Base-by-base conservation (phyloP, 2,797 vertebrate species). In the Erpetoichthys calabaricus region DNA sequence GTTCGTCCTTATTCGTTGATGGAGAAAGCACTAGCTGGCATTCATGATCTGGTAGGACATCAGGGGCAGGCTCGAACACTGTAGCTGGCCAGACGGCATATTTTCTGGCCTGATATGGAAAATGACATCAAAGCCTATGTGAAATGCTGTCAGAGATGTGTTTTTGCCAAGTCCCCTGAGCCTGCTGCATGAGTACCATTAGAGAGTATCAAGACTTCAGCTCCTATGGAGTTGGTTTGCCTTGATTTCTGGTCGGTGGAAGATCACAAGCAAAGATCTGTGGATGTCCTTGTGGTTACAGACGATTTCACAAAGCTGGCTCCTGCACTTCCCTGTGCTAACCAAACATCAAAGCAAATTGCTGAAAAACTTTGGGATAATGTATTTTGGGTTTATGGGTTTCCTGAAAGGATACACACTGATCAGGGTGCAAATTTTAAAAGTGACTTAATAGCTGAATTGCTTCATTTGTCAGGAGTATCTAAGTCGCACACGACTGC, bases 351-450 rank as follows among this genome's bases (percentile, higher is more conserved):
- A 4, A n/a, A n/a, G n/a, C n/a, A n/a, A 59, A 9, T 59, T 46
- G 51, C 53, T 4, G n/a, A 45, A 25, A 47, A 60, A 45, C 54
- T 50, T 1, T 47, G 56, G 62, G n/a, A 68, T 8, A 3, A 4
- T 1, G 60, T 60, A 3, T 68, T 68, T 9, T 68, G 66, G 56
- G 49, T 70, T 0, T 70, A 46, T 9, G 58, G 66, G 0, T 68
- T 64, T 6, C 64, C 25, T 0, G 59, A 67, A 41, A 58, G 61
- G 43, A 70, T 68, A 0, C 57, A 68, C 1, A 50, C 47, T 1
- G 62, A 68, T 25, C 59, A 63, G 4, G 64, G 61, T 0, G 45
- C 64, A 3, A 61, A 45, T 5, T 68, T 66, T 3, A 57, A 67
- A 42, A 67, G 64, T 4, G 49, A 56, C 0, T 45, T 50, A 3